Evolutionary conservation across 2,113 vertebrate species (phyloP).

Genomic region (Panthera uncia): DNA sequence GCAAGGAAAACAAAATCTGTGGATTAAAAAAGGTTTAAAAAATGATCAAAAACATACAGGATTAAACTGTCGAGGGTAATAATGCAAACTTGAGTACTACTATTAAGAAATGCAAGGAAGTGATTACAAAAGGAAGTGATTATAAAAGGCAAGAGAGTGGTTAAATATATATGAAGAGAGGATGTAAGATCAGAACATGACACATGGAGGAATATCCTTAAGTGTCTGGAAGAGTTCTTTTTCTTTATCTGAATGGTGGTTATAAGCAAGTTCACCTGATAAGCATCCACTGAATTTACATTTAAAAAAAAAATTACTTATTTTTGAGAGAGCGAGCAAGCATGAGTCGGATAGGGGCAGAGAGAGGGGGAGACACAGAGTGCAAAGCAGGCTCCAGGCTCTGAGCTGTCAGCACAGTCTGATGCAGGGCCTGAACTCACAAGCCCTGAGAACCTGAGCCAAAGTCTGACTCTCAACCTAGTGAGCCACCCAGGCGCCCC

Average conservation of each 20-base stretch:
- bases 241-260: background rate
- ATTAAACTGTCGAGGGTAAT: background rate
- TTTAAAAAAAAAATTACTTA: no score
- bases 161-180: background rate
- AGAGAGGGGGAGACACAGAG: no score
- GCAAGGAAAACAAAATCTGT: background rate
- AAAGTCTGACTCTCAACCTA: no score
- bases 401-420: no score
- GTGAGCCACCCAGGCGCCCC: no score
- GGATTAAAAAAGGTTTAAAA: background rate
- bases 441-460: no score
- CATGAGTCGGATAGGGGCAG: no score
- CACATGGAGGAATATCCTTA: no score
- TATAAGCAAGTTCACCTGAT: background rate
- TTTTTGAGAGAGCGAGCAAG: no score
- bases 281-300: background rate
- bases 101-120: background rate
- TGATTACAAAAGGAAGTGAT: background rate
- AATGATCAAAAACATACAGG: background rate
- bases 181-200: background rate
- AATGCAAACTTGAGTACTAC: background rate
- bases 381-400: no score
- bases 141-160: background rate
- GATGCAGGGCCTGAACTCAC: no score
- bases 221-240: background rate